Conservation (phyloP, 1,140 invertebrate genomes). For the Eurosta solidaginis region DNA sequence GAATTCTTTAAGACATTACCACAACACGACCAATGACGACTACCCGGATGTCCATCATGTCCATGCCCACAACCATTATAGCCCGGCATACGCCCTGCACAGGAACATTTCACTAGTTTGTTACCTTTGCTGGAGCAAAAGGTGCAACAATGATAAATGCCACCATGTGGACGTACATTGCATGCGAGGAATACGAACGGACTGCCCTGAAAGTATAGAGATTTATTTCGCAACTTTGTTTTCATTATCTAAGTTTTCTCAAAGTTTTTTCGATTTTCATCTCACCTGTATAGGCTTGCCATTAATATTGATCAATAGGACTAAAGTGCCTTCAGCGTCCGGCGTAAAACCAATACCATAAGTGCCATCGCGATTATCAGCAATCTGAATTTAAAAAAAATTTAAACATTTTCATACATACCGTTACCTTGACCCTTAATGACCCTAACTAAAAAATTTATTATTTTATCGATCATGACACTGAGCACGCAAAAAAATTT, state of each 20-base stretch:
- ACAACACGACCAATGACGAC: slow-evolving; percentile 82
- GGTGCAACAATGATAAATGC: slow-evolving; percentile 79
- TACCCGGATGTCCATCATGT: slow-evolving; percentile 75
- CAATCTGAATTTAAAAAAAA: slow-evolving; percentile 53
- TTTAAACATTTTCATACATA: slow-evolving; percentile 58
- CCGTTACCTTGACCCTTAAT: too few relatives aligned
- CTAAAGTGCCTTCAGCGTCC: slow-evolving; percentile 65
- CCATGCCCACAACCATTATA: slow-evolving; percentile 81
- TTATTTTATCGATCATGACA: too few relatives aligned
- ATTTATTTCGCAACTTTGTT: too few relatives aligned
- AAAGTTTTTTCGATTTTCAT: neutral
- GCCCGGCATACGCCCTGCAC: slow-evolving; percentile 72
- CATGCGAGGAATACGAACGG: slow-evolving; percentile 66
- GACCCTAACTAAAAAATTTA: too few relatives aligned
- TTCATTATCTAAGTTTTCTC: too few relatives aligned
- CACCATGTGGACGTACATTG: slow-evolving; percentile 66
- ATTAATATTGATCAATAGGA: slow-evolving; percentile 66
- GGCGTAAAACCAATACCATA: slow-evolving; percentile 67
- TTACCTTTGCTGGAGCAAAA: slow-evolving; percentile 79
- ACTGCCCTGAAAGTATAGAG: slow-evolving; percentile 62
- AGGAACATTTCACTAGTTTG: slow-evolving; percentile 71
- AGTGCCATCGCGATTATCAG: slow-evolving; percentile 66
- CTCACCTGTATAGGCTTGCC: slow-evolving; percentile 67
- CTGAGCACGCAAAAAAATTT: too few relatives aligned
- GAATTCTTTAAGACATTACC: slow-evolving; percentile 67